Conservation (phyloP, 2,888 invertebrate species). For the Dasysyrphus tricinctus region DNA sequence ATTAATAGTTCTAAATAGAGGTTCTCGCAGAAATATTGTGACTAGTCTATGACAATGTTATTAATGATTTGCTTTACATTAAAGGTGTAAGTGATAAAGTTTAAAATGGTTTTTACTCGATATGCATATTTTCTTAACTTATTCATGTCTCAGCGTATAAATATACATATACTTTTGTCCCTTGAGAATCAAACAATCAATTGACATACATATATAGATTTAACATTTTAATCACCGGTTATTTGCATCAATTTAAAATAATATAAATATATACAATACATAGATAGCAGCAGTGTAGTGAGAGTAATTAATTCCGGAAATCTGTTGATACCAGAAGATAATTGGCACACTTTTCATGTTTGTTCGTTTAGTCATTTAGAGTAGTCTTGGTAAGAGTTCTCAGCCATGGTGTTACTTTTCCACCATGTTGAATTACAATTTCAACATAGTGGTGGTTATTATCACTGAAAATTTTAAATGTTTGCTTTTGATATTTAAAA, state of each 20-base stretch:
- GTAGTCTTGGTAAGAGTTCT: too few relatives aligned
- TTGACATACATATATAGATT: neutral
- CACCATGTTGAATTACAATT: too few relatives aligned
- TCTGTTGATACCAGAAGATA: neutral
- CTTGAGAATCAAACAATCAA: too few relatives aligned
- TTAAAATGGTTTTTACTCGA: neutral
- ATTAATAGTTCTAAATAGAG: neutral
- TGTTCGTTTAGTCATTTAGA: too few relatives aligned
- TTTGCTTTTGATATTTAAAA: too few relatives aligned
- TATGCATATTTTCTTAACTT: neutral
- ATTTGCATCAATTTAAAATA: neutral
- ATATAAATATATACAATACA: neutral
- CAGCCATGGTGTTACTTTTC: too few relatives aligned
- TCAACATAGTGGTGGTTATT: neutral
- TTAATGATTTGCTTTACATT: neutral
- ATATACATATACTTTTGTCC: neutral
- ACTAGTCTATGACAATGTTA: neutral
- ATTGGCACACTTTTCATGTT: neutral
- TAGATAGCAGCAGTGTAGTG: neutral
- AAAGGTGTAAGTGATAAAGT: neutral
- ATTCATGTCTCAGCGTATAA: neutral
- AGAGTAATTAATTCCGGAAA: neutral
- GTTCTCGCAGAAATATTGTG: slow-evolving; percentile 9
- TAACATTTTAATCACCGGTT: neutral
- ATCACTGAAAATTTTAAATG: too few relatives aligned